Conservation (phyloP, 2,888 invertebrate species). For the Epinotia bilunana region DNA sequence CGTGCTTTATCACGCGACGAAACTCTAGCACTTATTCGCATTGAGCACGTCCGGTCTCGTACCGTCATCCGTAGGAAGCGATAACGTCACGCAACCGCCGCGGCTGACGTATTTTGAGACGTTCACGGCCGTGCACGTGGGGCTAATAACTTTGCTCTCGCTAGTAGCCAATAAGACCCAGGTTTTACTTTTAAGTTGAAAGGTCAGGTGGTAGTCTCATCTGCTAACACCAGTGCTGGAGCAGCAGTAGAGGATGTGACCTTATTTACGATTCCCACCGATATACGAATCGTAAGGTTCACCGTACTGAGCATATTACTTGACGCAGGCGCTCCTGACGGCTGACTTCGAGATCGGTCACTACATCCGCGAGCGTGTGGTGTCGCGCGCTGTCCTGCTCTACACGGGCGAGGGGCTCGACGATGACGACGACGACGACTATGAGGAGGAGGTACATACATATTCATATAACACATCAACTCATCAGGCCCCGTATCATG, state of each 20-base stretch:
- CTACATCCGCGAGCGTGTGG: conserved; percentile 97
- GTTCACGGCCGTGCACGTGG: neutral
- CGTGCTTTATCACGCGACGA: neutral
- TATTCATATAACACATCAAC: neutral
- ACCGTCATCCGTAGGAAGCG: neutral
- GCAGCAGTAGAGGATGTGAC: neutral
- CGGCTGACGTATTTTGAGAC: neutral
- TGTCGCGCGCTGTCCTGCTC: conserved; percentile 98
- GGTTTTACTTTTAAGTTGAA: no score
- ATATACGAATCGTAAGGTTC: no score
- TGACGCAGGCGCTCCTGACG: conserved; percentile 88
- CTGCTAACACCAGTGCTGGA: no score
- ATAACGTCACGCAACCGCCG: neutral
- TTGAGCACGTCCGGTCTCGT: neutral
- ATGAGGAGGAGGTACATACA: conserved; percentile 83
- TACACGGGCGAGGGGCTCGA: conserved; percentile 96
- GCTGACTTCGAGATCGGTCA: conserved; percentile 99
- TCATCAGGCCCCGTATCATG: no score
- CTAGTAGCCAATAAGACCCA: no score
- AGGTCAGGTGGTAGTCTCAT: no score
- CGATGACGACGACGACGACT: conserved; percentile 91
- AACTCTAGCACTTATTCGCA: neutral
- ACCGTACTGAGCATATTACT: neutral
- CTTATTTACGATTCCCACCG: neutral
- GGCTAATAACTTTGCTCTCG: no score